Percentiles rank a stretch among this genome's conserved stretches.
Evolutionary conservation across 1,140 invertebrate species (phyloP).

Genomic region (Trypoxylus dichotomus): DNA sequence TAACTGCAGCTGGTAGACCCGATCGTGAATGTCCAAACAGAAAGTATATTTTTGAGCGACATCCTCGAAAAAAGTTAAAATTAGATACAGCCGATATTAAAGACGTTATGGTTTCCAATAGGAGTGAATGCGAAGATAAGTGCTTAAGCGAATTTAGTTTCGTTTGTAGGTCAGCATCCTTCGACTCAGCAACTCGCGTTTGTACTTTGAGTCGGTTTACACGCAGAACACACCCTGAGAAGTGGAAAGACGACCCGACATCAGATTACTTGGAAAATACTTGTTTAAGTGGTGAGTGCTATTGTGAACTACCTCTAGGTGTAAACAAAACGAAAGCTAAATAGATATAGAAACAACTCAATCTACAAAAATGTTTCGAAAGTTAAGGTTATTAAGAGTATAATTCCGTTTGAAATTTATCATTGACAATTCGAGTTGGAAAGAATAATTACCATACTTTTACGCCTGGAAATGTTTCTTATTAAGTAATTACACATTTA

Average conservation of each 20-base stretch:
- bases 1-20: slow-evolving; percentile 72
- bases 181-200: slow-evolving; percentile 71
- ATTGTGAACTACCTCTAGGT: neutral
- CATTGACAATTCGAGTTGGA: too few relatives aligned
- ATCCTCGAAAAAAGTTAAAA: slow-evolving; percentile 80
- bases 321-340: too few relatives aligned
- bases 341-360: too few relatives aligned
- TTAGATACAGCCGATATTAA: slow-evolving; percentile 76
- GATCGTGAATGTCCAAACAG: slow-evolving; percentile 84
- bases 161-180: slow-evolving; percentile 84
- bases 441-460: too few relatives aligned
- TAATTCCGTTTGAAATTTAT: too few relatives aligned
- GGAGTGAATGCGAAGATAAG: slow-evolving; percentile 87
- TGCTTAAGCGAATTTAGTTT: slow-evolving; percentile 87
- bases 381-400: too few relatives aligned
- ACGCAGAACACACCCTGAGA: slow-evolving; percentile 78
- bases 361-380: too few relatives aligned
- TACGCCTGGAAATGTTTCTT: too few relatives aligned
- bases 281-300: slow-evolving; percentile 75
- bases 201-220: slow-evolving; percentile 82
- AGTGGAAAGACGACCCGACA: slow-evolving; percentile 81
- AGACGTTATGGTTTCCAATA: slow-evolving; percentile 77
- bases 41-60: slow-evolving; percentile 84
- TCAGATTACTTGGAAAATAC: slow-evolving; percentile 91
- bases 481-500: neutral